These are phyloP conservation scores for Euclidia mi DNA, from an alignment of 2,888 invertebrate species.

Conservation along the genomic window DNA sequence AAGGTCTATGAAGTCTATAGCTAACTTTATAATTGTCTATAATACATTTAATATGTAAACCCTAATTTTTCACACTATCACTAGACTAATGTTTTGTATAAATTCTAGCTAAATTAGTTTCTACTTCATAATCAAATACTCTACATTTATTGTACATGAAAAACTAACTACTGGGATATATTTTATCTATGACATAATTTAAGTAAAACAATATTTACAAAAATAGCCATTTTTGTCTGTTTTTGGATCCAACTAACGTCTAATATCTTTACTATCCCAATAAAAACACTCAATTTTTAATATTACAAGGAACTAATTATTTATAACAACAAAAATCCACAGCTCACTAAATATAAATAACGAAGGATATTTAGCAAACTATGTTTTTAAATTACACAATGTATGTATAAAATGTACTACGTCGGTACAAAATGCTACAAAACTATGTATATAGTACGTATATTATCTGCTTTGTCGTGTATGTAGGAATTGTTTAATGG, in stretches of 20 bases:
- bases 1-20: slow-evolving; percentile 73
- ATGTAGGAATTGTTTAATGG: slow-evolving; percentile 57
- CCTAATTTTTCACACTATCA: slow-evolving; percentile 81
- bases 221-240: slow-evolving; percentile 85
- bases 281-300: slow-evolving; percentile 59
- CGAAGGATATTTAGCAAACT: slow-evolving; percentile 53
- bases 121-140: slow-evolving; percentile 82
- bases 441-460: slow-evolving; percentile 55
- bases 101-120: slow-evolving; percentile 84
- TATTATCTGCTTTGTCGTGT: slow-evolving; percentile 50
- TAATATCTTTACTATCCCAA: slow-evolving; percentile 68
- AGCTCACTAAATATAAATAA: slow-evolving; percentile 59
- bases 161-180: slow-evolving; percentile 87
- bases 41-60: slow-evolving; percentile 78
- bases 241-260: slow-evolving; percentile 75
- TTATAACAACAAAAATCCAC: slow-evolving; percentile 64
- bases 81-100: slow-evolving; percentile 87
- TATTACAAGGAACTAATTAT: slow-evolving; percentile 71
- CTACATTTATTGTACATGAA: slow-evolving; percentile 89
- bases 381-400: slow-evolving; percentile 49
- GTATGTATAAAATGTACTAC: slow-evolving; percentile 71
- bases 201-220: slow-evolving; percentile 89
- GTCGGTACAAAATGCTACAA: slow-evolving; percentile 74
- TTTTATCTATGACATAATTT: slow-evolving; percentile 87
- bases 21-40: slow-evolving; percentile 79